Evolutionary conservation across 2,113 vertebrate species (phyloP).

Genomic region (Anhinga anhinga): DNA sequence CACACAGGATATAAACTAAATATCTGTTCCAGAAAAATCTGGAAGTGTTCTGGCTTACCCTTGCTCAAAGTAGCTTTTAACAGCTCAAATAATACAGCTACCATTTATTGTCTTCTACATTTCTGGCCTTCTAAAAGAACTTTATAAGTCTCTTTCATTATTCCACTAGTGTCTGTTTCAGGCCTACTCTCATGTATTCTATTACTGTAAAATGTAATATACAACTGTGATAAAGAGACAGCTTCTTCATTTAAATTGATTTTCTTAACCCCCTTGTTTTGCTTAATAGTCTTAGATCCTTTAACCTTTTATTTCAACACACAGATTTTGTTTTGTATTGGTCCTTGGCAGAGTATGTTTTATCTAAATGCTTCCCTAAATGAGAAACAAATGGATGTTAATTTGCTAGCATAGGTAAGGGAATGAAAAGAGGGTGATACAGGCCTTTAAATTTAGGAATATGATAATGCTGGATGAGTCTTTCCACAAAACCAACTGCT

Average conservation of each 20-base stretch:
- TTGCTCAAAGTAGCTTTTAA: background rate
- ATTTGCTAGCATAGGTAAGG: background rate
- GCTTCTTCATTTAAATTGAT: background rate
- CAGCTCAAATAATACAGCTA: background rate
- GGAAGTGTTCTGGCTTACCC: background rate
- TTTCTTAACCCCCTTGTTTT: background rate
- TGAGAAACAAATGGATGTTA: background rate
- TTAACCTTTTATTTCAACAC: background rate
- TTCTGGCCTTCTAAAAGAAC: background rate
- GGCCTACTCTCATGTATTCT: background rate
- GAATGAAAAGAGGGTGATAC: background rate
- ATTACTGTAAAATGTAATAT: background rate
- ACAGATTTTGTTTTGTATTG: background rate
- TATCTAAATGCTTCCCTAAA: background rate
- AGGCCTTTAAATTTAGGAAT: background rate
- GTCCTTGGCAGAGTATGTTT: background rate
- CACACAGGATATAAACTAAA: background rate
- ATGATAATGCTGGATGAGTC: background rate
- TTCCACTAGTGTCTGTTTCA: background rate
- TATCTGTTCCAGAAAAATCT: background rate
- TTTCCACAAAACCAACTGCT: background rate
- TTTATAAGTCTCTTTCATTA: background rate
- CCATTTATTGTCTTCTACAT: background rate
- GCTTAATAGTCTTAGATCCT: background rate
- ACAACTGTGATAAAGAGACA: background rate